phyloP scores from a whole-genome alignment of 2,113 vertebrate species.

The Bolborhynchus lineola region DNA sequence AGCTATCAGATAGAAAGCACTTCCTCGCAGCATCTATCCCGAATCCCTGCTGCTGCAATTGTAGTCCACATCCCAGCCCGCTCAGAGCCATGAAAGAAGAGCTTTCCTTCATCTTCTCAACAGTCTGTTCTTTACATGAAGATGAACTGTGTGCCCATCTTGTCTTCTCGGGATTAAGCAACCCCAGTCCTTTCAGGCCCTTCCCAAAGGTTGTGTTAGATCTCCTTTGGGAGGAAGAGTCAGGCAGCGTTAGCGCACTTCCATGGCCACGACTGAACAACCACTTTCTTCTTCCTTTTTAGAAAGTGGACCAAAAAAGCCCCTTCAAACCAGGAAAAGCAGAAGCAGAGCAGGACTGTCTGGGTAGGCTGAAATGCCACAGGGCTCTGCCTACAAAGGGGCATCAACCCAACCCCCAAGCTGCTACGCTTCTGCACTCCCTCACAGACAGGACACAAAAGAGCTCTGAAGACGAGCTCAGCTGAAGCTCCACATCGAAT shows the following conservation, averaged over 20 bases:
- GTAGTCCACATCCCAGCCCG: background rate
- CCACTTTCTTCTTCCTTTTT: background rate
- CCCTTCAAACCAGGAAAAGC: background rate
- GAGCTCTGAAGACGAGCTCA: background rate
- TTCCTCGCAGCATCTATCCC: background rate
- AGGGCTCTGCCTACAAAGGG: no score
- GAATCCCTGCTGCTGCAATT: background rate
- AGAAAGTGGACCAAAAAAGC: background rate
- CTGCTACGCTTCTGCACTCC: no score
- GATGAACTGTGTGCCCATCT: background rate
- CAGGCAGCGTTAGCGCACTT: no score
- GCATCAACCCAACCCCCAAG: fast-evolving
- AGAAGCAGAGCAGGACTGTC: fast-evolving
- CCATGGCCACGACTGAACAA: background rate
- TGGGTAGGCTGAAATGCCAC: background rate
- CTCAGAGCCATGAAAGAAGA: background rate
- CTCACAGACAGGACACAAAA: background rate
- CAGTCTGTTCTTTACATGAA: background rate
- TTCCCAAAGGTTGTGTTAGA: background rate
- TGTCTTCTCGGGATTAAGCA: background rate
- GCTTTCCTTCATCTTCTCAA: background rate
- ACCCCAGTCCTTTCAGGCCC: background rate
- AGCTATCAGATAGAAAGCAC: background rate
- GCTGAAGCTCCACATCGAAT: background rate
- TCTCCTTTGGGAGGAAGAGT: background rate